Evolutionary conservation across 2,888 invertebrate genomes (phyloP), one percentile per base, ranked within the genome.

Genomic region (Aradus depressus): DNA sequence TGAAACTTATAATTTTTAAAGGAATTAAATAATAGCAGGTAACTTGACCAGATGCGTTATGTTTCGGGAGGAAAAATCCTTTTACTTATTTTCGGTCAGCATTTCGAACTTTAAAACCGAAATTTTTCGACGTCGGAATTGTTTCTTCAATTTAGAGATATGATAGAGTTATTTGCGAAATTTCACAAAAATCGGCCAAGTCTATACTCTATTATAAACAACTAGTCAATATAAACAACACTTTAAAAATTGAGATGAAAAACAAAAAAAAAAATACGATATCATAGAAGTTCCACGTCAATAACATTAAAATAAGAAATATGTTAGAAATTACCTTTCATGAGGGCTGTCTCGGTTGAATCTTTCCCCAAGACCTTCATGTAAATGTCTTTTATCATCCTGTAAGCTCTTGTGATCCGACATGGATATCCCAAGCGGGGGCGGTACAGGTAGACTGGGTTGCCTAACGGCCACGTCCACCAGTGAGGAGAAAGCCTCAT

Each of bases 381-480:
- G 69, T 62, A 64, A 34, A 62, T 62, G 52, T 61, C 64, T 47
- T 48, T 58, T 57, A 28, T 59, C 59, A 22, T 60, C 57, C 50
- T 50, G 38, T 37, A 57, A 44, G 41, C 44, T 38, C 52, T 60
- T 60, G 38, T 57, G 54, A n/a, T 59, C 60, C 35, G 55, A 26
- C 44, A 47, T 35, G 23, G 48, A 41, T 26, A 55, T 53, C 0
- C 54, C 16, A 37, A 54, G 50, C 16, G 58, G 53, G 5, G 58
- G 44, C 19, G 89, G 90, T 48, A 90, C 89, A 0, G 89, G 88
- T 62, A 91, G 67, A 64, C 86, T 85, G 0, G 88, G 87, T 63
- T 91, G 91, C 60, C 88, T 85, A 1, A 86, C 87, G n/a, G 91
- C 91, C 12, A 88, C 87, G 66, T 92, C 89, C 6, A 91, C 92